Percentiles rank a stretch among this genome's conserved stretches.
Conservation (phyloP, 23 tunicate genomes). For the Trididemnum nubilum region DNA sequence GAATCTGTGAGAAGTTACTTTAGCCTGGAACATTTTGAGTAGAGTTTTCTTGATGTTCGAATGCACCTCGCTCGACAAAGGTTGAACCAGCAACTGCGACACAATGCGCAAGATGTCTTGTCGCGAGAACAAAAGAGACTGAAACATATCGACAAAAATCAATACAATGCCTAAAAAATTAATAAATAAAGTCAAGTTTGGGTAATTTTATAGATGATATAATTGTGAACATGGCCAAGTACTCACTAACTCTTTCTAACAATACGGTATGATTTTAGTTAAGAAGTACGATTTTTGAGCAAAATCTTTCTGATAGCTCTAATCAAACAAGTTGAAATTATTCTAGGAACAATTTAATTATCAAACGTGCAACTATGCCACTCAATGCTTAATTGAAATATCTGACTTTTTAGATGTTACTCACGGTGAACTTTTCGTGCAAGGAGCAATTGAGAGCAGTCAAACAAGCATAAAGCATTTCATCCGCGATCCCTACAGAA, state of each 20-base stretch:
- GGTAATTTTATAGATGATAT: too few relatives aligned
- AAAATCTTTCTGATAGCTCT: too few relatives aligned
- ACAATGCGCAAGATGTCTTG: neutral
- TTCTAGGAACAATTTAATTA: too few relatives aligned
- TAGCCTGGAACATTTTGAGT: slow-evolving; percentile 44
- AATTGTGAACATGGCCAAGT: too few relatives aligned
- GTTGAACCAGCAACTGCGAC: slow-evolving; percentile 54
- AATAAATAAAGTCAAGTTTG: too few relatives aligned
- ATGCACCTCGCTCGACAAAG: slow-evolving; percentile 43
- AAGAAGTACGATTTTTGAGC: too few relatives aligned
- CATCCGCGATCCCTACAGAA: slow-evolving; percentile 62
- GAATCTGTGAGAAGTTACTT: slow-evolving; percentile 45
- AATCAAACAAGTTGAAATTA: too few relatives aligned
- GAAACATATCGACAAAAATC: neutral
- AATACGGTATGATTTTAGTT: too few relatives aligned
- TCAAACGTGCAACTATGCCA: too few relatives aligned
- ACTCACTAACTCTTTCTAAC: too few relatives aligned
- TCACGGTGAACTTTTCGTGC: slow-evolving; percentile 36
- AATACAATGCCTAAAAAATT: too few relatives aligned
- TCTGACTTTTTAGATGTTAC: neutral
- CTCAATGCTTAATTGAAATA: too few relatives aligned
- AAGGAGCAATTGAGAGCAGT: slow-evolving; percentile 60
- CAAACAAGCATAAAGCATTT: slow-evolving; percentile 48
- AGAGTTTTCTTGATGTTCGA: slow-evolving; percentile 41
- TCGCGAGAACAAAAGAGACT: slow-evolving; percentile 5